A percentile compares a stretch with the other conserved stretches of the same genome.
These are phyloP conservation scores for Oreochromis niloticus DNA, from an alignment of 2,113 vertebrate genomes.

Conservation along the genomic window DNA sequence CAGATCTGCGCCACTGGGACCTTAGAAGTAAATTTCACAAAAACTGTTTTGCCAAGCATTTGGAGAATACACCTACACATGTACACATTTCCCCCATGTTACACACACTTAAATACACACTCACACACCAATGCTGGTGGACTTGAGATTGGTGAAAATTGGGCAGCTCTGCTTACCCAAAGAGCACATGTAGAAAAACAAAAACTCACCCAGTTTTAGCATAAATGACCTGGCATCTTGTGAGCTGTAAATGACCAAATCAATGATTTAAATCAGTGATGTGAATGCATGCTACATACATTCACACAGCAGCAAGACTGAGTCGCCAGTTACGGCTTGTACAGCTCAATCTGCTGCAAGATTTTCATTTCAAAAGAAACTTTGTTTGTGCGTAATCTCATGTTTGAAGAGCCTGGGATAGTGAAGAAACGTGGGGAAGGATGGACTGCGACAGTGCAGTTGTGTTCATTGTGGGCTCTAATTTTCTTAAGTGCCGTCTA, in stretches of 20 bases:
- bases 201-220: neutral
- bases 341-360: neutral
- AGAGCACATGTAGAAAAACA: neutral
- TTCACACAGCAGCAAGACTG: neutral
- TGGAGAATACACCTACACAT: neutral
- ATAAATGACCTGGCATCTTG: neutral
- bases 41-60: neutral
- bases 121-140: neutral
- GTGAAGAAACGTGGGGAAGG: neutral
- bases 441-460: neutral
- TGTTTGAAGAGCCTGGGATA: neutral
- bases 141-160: neutral
- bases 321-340: neutral
- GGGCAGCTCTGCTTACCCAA: neutral
- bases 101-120: neutral
- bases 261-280: neutral
- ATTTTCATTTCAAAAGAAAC: neutral
- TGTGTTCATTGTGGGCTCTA: conserved; percentile 22
- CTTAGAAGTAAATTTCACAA: neutral
- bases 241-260: neutral
- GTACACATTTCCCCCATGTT: neutral
- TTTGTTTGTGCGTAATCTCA: neutral
- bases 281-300: neutral
- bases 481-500: conserved; percentile 52
- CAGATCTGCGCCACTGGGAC: neutral